A percentile compares a stretch with the other conserved stretches of the same genome.
Conservation (phyloP, 2,797 vertebrate genomes). For the Sylvia borin region DNA sequence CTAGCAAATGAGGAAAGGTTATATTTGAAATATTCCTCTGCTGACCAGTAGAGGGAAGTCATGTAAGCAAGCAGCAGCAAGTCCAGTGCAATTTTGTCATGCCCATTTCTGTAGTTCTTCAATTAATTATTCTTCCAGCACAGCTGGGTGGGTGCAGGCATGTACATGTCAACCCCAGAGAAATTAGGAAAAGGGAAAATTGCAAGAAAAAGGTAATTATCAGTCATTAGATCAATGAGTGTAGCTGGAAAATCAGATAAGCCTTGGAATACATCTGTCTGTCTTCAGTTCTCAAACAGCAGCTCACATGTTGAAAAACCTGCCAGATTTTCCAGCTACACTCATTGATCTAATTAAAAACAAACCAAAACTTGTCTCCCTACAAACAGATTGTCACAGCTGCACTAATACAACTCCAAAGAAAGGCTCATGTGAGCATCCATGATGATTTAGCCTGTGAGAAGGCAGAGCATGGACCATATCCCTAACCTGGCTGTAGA, state of each 20-base stretch:
- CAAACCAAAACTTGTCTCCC: background rate
- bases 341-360: constrained; percentile 20
- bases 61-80: background rate
- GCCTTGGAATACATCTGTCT: background rate
- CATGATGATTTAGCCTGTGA: background rate
- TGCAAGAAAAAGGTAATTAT: background rate
- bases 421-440: background rate
- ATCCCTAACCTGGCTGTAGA: background rate
- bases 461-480: background rate
- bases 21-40: background rate
- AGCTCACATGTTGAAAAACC: background rate
- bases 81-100: background rate
- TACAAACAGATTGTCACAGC: background rate
- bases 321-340: background rate
- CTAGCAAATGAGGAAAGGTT: background rate
- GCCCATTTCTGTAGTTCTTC: background rate
- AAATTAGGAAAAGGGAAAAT: constrained; percentile 25
- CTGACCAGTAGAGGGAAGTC: constrained; percentile 54
- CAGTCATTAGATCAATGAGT: background rate
- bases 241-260: constrained; percentile 26
- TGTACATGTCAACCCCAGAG: background rate
- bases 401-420: background rate
- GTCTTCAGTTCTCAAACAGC: constrained; percentile 3
- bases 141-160: background rate
- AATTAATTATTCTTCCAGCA: background rate